Evolutionary conservation across 2,797 vertebrate genomes (phyloP), one percentile per base, ranked within the genome.

Genomic region (Ptychadena robeensis): DNA sequence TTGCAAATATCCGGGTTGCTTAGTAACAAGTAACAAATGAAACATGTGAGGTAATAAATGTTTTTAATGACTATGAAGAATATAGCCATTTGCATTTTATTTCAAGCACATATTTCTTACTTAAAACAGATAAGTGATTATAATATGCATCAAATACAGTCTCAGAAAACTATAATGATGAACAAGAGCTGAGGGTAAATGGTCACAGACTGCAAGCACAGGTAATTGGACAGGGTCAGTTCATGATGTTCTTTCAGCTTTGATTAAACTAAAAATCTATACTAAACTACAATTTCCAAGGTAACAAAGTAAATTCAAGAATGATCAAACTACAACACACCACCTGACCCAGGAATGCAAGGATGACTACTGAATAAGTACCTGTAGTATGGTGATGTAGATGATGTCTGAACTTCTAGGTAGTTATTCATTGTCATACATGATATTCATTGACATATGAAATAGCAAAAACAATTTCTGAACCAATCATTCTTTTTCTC

Each of bases 11-110:
- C 9, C 3, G 35, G 0, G 74, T 65, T 65, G 73, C 59, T 77
- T 44, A 44, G 63, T 15, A 66, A 77, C 61, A 66, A 77, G 38
- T 31, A 69, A 79, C 65, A 35, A 35, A 57, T 28, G 31, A 35
- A 68, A 53, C 14, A 18, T 48, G 15, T 14, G 12, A 44, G 14
- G n/a, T 53, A 27, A 53, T 34, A 57, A 67, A 68, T 11, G 44
- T 67, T 68, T 68, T 10, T 27, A 27, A 31, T 32, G 28, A 25
- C 14, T 31, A 18, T 31, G n/a, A 35, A 57, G 10, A 65, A 63
- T 44, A 12, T 48, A 37, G 27, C 15, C 53, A 35, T 64, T 25
- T n/a, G 4, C 32, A 74, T 61, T 74, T 12, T 40, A 30, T 40
- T 44, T n/a, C 14, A 66, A 18, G 40, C 18, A 31, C 37, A 28